Evolutionary conservation across 1,140 invertebrate species (phyloP), one percentile per base, ranked within the genome.

Genomic region (Eumaeus atala): DNA sequence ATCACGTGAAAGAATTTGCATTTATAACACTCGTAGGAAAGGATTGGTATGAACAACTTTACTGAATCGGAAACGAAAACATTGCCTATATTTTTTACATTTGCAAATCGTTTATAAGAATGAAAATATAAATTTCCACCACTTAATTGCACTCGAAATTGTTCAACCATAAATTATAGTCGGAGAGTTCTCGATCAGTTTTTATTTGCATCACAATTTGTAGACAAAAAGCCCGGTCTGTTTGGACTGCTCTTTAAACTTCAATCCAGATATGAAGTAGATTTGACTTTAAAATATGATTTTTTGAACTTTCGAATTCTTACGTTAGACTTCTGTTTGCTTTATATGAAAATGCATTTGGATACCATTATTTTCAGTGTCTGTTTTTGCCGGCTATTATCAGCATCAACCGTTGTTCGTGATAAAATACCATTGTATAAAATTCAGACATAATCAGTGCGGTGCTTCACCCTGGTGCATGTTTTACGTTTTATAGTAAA

Each of bases 251-350:
- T 52, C 51, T 52, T 38, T 40, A 52, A 38, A 52, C 17, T 52
- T 18, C 38, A 14, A 12, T 52, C n/a, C 18, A 38, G 18, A 36
- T 21, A 52, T 52, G 17, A 38, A 52, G 28, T 40, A 52, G 37
- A 37, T 52, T 52, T 52, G 36, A 52, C 51, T 52, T 52, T 52
- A 52, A 44, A 52, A 52, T 52, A 52, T 52, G 37, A 52, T 40
- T 42, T 52, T 52, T 52, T 40, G 40, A 42, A 52, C 51, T 21
- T 52, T 40, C 10, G 14, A 42, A 52, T 52, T 40, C 38, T 42
- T 28, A 18, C 18, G 28, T 42, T 44, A 7, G 40, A 44, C 8
- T 44, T 44, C 40, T 44, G 40, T 44, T 44, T 44, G 40, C 40
- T 9, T 44, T 44, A 16, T 5, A 37, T 9, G 35, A 44, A 14